phyloP scores from a whole-genome alignment of 2,888 invertebrate genomes.

The Phalera bucephala region DNA sequence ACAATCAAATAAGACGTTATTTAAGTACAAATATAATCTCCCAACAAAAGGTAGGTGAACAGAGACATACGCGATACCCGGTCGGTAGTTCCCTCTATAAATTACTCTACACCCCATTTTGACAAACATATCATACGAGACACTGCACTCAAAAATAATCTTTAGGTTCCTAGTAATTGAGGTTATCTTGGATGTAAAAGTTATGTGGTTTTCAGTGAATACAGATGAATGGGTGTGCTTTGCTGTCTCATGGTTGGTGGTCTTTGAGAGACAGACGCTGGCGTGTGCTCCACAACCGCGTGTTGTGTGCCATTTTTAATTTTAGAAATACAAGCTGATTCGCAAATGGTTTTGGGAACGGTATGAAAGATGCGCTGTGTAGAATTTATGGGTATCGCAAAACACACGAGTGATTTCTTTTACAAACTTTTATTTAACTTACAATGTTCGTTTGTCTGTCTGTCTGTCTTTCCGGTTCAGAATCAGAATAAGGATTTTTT shows the following conservation, averaged over 20 bases:
- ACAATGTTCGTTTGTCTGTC: too few relatives aligned
- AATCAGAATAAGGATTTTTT: too few relatives aligned
- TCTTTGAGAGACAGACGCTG: conserved; percentile 75
- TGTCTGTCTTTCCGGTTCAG: too few relatives aligned
- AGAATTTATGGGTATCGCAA: too few relatives aligned
- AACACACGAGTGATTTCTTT: too few relatives aligned
- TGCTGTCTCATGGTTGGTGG: conserved; percentile 69
- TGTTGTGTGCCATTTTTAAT: conserved; percentile 60
- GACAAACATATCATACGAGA: conserved; percentile 15
- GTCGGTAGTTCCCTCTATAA: conserved; percentile 45
- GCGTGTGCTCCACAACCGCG: conserved; percentile 50
- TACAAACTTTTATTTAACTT: too few relatives aligned
- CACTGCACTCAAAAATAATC: conserved; percentile 9
- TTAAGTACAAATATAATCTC: conserved; percentile 31
- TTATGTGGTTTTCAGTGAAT: conserved; percentile 45
- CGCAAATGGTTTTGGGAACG: conserved; percentile 4
- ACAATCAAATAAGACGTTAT: background rate
- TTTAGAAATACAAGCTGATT: conserved; percentile 38
- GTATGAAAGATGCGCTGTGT: too few relatives aligned
- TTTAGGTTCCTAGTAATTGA: fast-evolving
- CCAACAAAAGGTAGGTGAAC: conserved; percentile 29
- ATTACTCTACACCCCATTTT: conserved; percentile 50
- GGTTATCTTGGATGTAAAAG: background rate
- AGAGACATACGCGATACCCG: conserved; percentile 13
- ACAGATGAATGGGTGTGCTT: conserved; percentile 72